A percentile compares a stretch with the other conserved stretches of the same genome.
Conservation (phyloP, 2,113 vertebrate species). For the Silurus meridionalis region DNA sequence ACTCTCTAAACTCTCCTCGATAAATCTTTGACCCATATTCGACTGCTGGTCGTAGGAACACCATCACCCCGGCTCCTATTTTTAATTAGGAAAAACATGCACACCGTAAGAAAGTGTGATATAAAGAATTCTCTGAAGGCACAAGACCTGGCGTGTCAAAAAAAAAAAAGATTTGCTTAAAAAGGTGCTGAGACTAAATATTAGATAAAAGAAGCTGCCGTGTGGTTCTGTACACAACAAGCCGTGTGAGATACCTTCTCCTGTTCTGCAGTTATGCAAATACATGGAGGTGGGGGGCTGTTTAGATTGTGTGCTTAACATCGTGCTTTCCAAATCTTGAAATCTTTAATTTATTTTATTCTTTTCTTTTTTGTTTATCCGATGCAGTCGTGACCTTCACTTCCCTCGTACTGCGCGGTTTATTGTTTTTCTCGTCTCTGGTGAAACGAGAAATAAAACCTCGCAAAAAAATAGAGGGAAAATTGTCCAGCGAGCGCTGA, state of each 20-base stretch:
- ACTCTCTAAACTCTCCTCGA: conserved; percentile 19
- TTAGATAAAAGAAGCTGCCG: too few species aligned
- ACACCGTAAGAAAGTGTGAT: neutral
- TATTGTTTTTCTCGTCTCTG: neutral
- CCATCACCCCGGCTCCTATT: conserved; percentile 14
- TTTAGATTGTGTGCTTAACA: neutral
- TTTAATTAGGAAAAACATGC: conserved; percentile 16
- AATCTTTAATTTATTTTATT: neutral
- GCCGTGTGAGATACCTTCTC: neutral
- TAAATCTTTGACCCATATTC: conserved; percentile 47
- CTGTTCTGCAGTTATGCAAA: neutral
- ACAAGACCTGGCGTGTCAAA: neutral
- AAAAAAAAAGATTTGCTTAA: neutral
- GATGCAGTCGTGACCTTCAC: neutral
- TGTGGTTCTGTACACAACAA: neutral
- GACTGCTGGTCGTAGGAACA: conserved; percentile 11
- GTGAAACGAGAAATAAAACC: conserved; percentile 18
- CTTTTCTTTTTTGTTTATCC: too few species aligned
- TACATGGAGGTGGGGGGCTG: too few species aligned
- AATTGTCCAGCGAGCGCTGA: neutral
- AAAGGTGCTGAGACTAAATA: neutral
- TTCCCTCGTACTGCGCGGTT: neutral
- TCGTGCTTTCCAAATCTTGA: neutral
- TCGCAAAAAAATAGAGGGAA: neutral
- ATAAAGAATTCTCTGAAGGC: neutral